Base-by-base conservation (phyloP, 2,888 invertebrate genomes). In the Catocala fraxini region DNA sequence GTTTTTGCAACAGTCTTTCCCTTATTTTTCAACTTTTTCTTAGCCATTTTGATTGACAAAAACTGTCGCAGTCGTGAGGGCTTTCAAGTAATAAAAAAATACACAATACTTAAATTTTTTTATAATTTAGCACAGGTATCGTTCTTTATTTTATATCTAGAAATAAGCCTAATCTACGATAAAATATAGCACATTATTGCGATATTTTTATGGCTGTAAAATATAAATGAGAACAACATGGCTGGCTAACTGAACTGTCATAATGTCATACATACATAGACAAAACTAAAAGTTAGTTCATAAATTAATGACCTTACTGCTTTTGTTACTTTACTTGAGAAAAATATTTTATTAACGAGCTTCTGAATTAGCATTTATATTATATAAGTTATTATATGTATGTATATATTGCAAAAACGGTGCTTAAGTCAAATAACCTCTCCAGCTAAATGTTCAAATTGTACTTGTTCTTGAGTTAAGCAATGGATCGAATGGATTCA, bases 21-120 rank as follows among this genome's bases (percentile, higher is more conserved):
- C 65, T 83, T 85, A 5, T 78, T 72, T 81, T 88, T 90, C 7
- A 66, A 58, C 72, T 82, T 87, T 76, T 88, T 91, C 80, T 89
- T 92, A 59, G 83, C 85, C 88, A 91, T 91, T 82, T 80, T 84
- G 71, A 66, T 65, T 71, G 53, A 68, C 12, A 12, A 68, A 67
- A 53, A 59, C 34, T 46, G 47, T 46, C 35, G 68, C 47, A 13
- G 41, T 52, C 15, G 33, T 35, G 42, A 43, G 7, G 5, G 9
- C 43, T 48, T 3, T 13, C 25, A 46, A 25, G 25, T 6, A 49
- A 45, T 46, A 6, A 12, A 49, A 48, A 43, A 34, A 33, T 51
- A 33, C 39, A 46, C 39, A 13, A 13, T 45, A 49, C 13, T 47
- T 47, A 12, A 5, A 1, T 13, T 11, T 3, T 0, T 12, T 33